Evolutionary conservation across 2,888 invertebrate species (phyloP).

Genomic region (Harpalus rufipes): DNA sequence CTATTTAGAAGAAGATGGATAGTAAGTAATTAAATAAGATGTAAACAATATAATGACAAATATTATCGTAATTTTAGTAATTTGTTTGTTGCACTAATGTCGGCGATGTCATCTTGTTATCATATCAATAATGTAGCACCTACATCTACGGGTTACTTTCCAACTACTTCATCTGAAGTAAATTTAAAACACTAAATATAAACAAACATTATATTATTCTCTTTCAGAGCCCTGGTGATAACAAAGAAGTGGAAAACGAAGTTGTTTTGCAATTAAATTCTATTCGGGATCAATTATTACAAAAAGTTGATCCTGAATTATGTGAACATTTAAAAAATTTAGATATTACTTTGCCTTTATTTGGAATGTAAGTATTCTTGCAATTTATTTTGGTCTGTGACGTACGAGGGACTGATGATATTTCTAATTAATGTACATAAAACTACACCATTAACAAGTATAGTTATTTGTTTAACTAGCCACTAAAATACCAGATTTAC

Average conservation of each 20-base stretch:
- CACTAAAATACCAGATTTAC: too few relatives aligned
- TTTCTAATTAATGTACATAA: too few relatives aligned
- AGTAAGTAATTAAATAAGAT: constrained; percentile 80
- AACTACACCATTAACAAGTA: too few relatives aligned
- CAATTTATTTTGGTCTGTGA: too few relatives aligned
- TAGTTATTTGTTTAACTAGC: too few relatives aligned
- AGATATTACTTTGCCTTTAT: constrained; percentile 90
- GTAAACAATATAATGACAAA: not conserved
- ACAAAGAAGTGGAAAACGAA: constrained; percentile 77
- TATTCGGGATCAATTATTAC: constrained; percentile 82
- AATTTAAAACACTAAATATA: constrained; percentile 3
- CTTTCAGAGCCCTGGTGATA: constrained; percentile 75
- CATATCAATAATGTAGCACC: constrained; percentile 81
- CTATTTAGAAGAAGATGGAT: constrained; percentile 88
- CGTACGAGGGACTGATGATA: too few relatives aligned
- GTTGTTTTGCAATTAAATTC: constrained; percentile 82
- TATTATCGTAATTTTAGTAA: constrained; percentile 76
- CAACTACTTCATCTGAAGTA: constrained; percentile 72
- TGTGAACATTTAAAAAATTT: constrained; percentile 83
- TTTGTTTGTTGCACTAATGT: constrained; percentile 83
- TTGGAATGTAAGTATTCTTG: constrained; percentile 89
- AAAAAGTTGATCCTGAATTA: constrained; percentile 82
- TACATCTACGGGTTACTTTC: constrained; percentile 78
- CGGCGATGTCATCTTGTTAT: constrained; percentile 82
- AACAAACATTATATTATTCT: not conserved